Base-by-base conservation (phyloP, 2,113 vertebrate genomes). In the Xiphophorus couchianus region DNA sequence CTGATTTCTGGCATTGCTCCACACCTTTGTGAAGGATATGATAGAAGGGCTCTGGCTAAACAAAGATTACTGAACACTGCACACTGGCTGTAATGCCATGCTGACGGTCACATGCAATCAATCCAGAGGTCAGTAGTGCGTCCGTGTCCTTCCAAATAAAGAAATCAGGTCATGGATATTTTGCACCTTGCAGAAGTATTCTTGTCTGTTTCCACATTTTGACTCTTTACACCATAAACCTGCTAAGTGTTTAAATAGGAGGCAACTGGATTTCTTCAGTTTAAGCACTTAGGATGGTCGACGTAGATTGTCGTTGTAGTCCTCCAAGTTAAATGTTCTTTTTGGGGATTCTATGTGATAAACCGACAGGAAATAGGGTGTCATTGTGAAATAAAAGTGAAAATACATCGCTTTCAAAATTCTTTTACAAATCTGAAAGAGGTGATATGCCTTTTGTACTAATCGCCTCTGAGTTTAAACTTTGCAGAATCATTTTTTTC, bases 31-130 rank as follows among this genome's bases (percentile, higher is more conserved):
- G 81, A 92, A 93, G 89, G 90, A 90, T 88, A 88, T 84, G 92
- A 89, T 91, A 92, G 90, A 89, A 85, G 84, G 89, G 84, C 79
- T 85, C 85, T 65, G 80, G 86, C 73, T 89, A 94, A 92, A 92
- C 90, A 88, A 90, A 93, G 93, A 93, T 93, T 91, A 93, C 93
- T 94, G 93, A 94, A 94, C 88, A 87, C 90, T 80, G 90, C 91
- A 91, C 89, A 93, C 93, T 92, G 75, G 88, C 86, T 82, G 87
- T 92, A 92, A 93, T 91, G 94, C 90, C 88, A 90, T 90, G 90
- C 94, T 92, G 94, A 94, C 92, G 92, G 87, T 81, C 87, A 86
- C 90, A 89, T 90, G 90, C 88, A 89, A 93, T 93, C 93, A 93
- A 92, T 88, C 91, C 82, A 69, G 78, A 89, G 92, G 92, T 94